Evolutionary conservation across 2,888 invertebrate species (phyloP).

Genomic region (Frankliniella fusca): DNA sequence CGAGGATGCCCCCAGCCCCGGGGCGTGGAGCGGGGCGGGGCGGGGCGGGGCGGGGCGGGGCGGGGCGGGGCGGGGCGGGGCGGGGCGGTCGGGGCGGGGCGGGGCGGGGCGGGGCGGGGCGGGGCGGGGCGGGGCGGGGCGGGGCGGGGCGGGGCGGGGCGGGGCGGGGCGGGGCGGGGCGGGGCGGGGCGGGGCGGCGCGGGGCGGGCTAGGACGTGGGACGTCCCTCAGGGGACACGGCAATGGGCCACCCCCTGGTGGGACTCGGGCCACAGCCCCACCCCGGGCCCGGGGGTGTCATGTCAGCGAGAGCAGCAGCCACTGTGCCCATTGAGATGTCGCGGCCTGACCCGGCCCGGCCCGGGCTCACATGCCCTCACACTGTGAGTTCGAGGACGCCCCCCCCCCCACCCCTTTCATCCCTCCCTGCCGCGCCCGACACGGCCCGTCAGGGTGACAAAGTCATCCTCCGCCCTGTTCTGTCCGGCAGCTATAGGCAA

Average conservation of each 20-base stretch:
- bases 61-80: neutral
- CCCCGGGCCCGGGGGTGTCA: neutral
- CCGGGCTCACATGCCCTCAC: too few relatives aligned
- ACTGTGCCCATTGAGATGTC: neutral
- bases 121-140: neutral
- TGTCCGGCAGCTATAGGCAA: too few relatives aligned
- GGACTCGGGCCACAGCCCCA: neutral
- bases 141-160: neutral
- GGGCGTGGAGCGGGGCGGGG: neutral
- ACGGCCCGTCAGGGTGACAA: too few relatives aligned
- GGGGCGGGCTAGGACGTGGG: neutral
- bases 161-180: neutral
- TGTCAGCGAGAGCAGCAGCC: neutral
- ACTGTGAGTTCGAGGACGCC: too few relatives aligned
- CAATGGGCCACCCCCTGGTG: neutral
- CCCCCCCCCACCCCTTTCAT: too few relatives aligned
- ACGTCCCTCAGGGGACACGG: neutral
- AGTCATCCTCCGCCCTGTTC: too few relatives aligned
- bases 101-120: neutral
- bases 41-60: neutral
- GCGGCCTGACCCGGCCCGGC: neutral
- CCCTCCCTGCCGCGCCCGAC: too few relatives aligned
- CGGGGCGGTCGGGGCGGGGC: neutral
- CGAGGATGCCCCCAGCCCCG: too few relatives aligned
- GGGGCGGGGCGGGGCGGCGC: neutral